Base-by-base conservation (phyloP, 2,113 vertebrate genomes). In the Gymnogyps californianus region DNA sequence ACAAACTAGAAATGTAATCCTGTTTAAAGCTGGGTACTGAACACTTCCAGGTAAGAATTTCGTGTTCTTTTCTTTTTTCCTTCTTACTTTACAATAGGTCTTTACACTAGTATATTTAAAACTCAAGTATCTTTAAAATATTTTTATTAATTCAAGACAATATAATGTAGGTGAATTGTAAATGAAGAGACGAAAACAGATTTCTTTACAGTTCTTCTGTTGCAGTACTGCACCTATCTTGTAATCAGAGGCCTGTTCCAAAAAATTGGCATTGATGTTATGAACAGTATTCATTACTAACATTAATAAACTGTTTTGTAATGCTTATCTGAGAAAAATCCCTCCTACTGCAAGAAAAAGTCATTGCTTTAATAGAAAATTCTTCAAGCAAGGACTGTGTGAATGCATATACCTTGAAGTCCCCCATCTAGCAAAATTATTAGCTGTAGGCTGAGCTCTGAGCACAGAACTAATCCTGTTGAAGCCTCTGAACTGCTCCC, bases 1-100 rank as follows among this genome's bases (percentile, higher is more conserved):
- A 87, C 47, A 64, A 86, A 85, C 40, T 93, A 96, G 70, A 92
- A 89, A 75, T 54, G 14, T 84, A 93, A 77, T 84, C 82, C 89
- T 94, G 59, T 92, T 90, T 91, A 83, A 85, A 95, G 85, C 26
- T 86, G 78, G 49, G 80, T 96, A 47, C 46, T 83, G 95, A 87
- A 88, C 51, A 14, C 5, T 19, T 94, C 54, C 91, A 98, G 97
- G 97, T 98, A 98, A 98, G 97, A 94, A 71, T 87, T 94, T 74
- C 16, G 14, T 86, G 51, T n/a, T 93, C 12, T 95, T 52, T 93
- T 69, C n/a, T 7, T 52, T 85, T 51, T 69, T 77, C 18, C 24
- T 59, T 84, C 32, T 91, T 72, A 42, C 15, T 87, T 81, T 87
- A 52, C 28, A 26, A 7, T 75, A 24, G 14, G 11, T 62, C 19